Base-by-base conservation (phyloP, 2,113 vertebrate species). In the Triplophysa siluroides region DNA sequence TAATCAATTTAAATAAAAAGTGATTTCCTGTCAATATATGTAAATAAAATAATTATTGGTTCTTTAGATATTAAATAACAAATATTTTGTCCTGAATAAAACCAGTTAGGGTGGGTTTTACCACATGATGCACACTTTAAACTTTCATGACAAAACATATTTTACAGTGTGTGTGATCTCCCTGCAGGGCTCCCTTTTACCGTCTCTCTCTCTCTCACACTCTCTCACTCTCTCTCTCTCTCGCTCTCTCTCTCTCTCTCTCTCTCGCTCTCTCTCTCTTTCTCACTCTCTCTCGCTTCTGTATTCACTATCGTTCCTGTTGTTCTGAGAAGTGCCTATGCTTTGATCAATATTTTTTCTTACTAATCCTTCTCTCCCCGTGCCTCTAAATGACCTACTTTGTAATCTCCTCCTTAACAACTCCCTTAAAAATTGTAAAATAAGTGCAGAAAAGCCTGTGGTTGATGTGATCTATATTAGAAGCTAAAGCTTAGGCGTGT, bases 341-440 rank as follows among this genome's bases (percentile, higher is more conserved):
- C 84, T 83, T 77, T 82, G 79, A 85, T 87, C 79, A 81, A 79
- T 83, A 78, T 56, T 58, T 66, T 68, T 74, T 81, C 72, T 69
- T 79, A 67, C 68, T 70, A 79, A 83, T 56, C 65, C 58, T 26
- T 76, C 78, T 78, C 69, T 76, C 75, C 52, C 61, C 14, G 19
- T 72, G 70, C 61, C 67, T 84, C 78, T 81, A 79, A 86, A 86
- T 87, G 86, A 83, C 88, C 88, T 87, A 84, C 76, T 90, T 89
- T 67, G 78, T 90, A 80, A 87, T 84, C 83, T 84, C 79, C 76
- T 78, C 67, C 14, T 71, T n/a, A 79, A 64, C 43, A 52, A 54
- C 52, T 68, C 62, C 56, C 14, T 71, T 71, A 21, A 75, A 75
- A 75, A 62, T 63, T 45, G 12, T 54, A 29, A 26, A 10, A 83